A percentile compares a stretch with the other conserved stretches of the same genome.
Conservation (phyloP, 2,797 vertebrate species). For the Etheostoma perlongum region DNA sequence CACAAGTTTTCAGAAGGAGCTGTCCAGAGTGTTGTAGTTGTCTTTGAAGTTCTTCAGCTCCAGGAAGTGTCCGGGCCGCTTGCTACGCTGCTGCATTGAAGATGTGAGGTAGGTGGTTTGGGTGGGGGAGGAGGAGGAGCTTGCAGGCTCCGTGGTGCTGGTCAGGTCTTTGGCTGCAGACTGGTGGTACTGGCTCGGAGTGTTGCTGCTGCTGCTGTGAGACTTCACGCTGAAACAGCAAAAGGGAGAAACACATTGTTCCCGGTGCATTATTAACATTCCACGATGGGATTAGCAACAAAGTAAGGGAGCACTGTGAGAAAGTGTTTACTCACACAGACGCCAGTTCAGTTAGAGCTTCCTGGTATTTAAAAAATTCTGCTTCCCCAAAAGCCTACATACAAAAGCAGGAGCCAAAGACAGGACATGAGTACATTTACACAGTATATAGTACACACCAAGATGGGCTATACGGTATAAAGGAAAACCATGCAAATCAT, state of each 20-base stretch:
- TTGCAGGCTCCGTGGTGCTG: constrained; percentile 79
- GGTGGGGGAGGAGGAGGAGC: constrained; percentile 87
- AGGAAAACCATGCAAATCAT: neutral
- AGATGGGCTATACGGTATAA: neutral
- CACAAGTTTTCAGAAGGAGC: constrained; percentile 85
- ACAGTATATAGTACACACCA: neutral
- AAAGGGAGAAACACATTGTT: constrained; percentile 38
- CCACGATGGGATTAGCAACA: constrained; percentile 43
- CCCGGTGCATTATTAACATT: constrained; percentile 58
- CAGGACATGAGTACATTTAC: neutral
- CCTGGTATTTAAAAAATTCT: constrained; percentile 91
- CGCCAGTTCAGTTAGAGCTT: constrained; percentile 90
- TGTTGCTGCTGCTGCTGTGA: constrained; percentile 71
- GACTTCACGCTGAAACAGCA: constrained; percentile 87
- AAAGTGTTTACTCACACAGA: constrained; percentile 87
- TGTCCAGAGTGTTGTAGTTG: constrained; percentile 97
- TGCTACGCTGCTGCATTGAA: constrained; percentile 92
- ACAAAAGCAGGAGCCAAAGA: constrained; percentile 12
- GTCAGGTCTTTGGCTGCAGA: constrained; percentile 95
- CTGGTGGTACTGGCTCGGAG: constrained; percentile 90
- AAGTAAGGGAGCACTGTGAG: neutral
- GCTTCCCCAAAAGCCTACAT: constrained; percentile 90
- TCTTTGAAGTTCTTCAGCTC: constrained; percentile 99
- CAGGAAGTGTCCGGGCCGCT: constrained; percentile 94
- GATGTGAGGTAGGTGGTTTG: constrained; percentile 93